Evolutionary conservation across 2,888 invertebrate species (phyloP).

Genomic region (Orthosia gracilis): DNA sequence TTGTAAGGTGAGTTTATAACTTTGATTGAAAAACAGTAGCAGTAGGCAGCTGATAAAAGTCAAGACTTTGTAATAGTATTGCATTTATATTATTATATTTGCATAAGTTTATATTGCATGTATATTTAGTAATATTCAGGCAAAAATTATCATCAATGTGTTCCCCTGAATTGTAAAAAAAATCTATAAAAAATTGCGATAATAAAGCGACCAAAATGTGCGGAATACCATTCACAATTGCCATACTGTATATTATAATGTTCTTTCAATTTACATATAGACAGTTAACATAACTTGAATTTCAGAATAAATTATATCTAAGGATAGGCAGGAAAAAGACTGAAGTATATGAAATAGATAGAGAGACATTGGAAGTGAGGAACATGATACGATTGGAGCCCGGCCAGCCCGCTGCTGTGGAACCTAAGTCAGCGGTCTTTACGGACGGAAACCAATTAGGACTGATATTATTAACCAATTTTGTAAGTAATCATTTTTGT

Average conservation of each 20-base stretch:
- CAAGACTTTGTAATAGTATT: too few relatives aligned
- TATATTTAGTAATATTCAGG: too few relatives aligned
- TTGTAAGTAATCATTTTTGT: slow-evolving; percentile 76
- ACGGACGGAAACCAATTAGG: slow-evolving; percentile 89
- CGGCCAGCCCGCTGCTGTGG: slow-evolving; percentile 76
- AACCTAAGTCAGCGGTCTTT: slow-evolving; percentile 85
- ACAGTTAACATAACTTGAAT: slow-evolving; percentile 55
- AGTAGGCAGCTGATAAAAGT: neutral
- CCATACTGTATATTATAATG: neutral
- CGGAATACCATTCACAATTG: neutral
- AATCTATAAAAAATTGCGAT: too few relatives aligned
- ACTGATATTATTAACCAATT: slow-evolving; percentile 86
- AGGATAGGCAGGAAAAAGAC: slow-evolving; percentile 91
- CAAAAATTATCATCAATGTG: too few relatives aligned
- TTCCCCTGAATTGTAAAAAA: too few relatives aligned
- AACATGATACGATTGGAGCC: slow-evolving; percentile 81
- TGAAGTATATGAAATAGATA: slow-evolving; percentile 87
- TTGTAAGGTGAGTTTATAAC: slow-evolving; percentile 92
- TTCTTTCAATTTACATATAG: slow-evolving; percentile 1
- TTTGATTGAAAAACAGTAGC: neutral
- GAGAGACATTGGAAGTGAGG: slow-evolving; percentile 82
- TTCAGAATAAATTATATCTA: slow-evolving; percentile 95
- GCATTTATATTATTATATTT: too few relatives aligned
- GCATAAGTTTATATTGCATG: too few relatives aligned
- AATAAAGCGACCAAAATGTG: neutral